Evolutionary conservation across 2,888 invertebrate species (phyloP).

Genomic region (Conistra vaccinii): DNA sequence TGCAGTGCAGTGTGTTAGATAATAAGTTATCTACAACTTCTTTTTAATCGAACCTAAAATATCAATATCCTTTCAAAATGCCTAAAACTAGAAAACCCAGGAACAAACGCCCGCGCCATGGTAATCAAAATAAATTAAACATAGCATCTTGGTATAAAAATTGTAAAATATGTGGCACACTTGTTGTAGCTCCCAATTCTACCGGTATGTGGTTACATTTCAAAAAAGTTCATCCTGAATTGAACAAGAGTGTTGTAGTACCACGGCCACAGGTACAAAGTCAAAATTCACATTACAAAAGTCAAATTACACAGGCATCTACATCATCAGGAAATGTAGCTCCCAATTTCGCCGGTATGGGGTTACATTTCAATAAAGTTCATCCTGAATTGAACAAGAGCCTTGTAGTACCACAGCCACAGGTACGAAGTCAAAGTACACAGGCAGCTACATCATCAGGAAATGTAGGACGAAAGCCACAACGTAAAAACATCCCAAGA

Average conservation of each 20-base stretch:
- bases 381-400: conserved; percentile 38
- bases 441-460: not conserved
- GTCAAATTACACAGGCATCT: too few relatives aligned
- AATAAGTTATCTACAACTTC: not conserved
- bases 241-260: conserved; percentile 20
- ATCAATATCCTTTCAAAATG: conserved; percentile 27
- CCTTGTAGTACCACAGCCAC: not conserved
- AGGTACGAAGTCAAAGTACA: not conserved
- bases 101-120: not conserved
- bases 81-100: not conserved
- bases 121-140: conserved; percentile 16
- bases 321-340: not conserved
- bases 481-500: not conserved
- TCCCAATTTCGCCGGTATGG: conserved; percentile 30
- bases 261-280: not conserved
- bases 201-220: conserved; percentile 41
- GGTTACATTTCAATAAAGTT: conserved; percentile 28
- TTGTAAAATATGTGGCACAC: conserved; percentile 32
- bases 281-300: not conserved
- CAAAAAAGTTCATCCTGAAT: conserved; percentile 23
- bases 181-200: conserved; percentile 24
- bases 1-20: not conserved
- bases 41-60: not conserved
- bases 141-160: conserved; percentile 32
- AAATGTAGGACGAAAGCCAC: not conserved